Percentiles rank a stretch among this genome's conserved stretches.
Evolutionary conservation across 1,140 invertebrate species (phyloP).

Genomic region (Bombus difficillimus): DNA sequence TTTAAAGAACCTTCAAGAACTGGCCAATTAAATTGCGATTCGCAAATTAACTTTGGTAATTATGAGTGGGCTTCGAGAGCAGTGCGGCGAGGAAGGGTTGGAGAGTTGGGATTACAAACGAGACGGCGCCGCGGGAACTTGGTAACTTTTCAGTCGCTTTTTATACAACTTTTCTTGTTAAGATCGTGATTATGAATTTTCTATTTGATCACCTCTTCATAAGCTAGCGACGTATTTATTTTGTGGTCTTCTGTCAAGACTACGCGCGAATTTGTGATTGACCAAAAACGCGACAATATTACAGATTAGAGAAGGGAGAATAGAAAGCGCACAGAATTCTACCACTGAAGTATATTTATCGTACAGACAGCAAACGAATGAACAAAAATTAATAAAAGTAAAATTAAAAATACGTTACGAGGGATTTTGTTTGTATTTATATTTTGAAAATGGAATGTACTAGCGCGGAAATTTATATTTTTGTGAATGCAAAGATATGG

Average conservation of each 20-base stretch:
- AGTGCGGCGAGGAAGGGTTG: slow-evolving; percentile 54
- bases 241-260: not conserved
- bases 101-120: slow-evolving; percentile 55
- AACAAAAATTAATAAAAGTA: not conserved
- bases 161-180: slow-evolving; percentile 70
- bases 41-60: slow-evolving; percentile 71
- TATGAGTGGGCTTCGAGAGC: slow-evolving; percentile 61
- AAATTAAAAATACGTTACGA: too few relatives aligned
- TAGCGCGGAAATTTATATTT: not conserved
- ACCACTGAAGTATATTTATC: not conserved
- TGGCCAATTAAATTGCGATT: slow-evolving; percentile 70
- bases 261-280: not conserved
- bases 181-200: slow-evolving; percentile 70
- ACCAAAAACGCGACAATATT: not conserved
- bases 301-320: not conserved
- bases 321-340: not conserved
- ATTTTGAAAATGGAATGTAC: not conserved
- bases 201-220: not conserved
- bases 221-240: not conserved
- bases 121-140: slow-evolving; percentile 56
- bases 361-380: not conserved
- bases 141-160: slow-evolving; percentile 68
- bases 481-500: not conserved
- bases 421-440: not conserved
- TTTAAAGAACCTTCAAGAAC: slow-evolving; percentile 69